Evolutionary conservation across 2,888 invertebrate species (phyloP), one percentile per base, ranked within the genome.

Genomic region (Leptarthrus brevirostris): DNA sequence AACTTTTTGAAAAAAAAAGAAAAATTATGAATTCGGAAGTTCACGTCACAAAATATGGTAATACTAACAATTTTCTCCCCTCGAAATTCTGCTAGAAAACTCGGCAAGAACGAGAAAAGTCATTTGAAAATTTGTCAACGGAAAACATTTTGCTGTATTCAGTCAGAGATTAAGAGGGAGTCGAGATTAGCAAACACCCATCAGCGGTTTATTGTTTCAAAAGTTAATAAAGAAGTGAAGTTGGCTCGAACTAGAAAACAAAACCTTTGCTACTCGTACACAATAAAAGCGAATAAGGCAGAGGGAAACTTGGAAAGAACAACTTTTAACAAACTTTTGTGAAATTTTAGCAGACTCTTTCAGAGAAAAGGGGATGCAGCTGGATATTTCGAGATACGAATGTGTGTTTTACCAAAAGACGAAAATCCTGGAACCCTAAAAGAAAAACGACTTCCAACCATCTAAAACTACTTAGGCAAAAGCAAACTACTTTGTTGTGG

Each of bases 151-250:
- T 34, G 26, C 52, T 69, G 52, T 52, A 52, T 34, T 52, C 34
- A 24, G 30, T 5, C 54, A 54, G 54, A 54, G 54, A 54, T 54
- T 54, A 54, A 54, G 52, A 34, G 47, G 69, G 20, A 26, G 30
- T 30, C 22, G 36, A 52, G 69, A 52, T 18, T 18, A 34, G 69
- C 52, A 69, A 69, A 69, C 69, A 69, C 69, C 69, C 69, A 69
- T 69, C 69, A 69, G 69, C 69, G 69, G 69, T 69, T 69, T 69
- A 69, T 69, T 69, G 69, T 69, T 69, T 69, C 69, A 69, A 69
- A 69, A 69, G 69, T 69, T 69, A 69, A 69, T 69, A 69, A 69
- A 69, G 69, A 69, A 49, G 69, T 69, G 69, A 69, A 69, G 49
- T 69, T 69, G 49, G 49, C 52, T 52, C 34, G 52, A 69, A 69